Percentiles rank a stretch among this genome's conserved stretches.
Evolutionary conservation across 37 sponge, comb jelly and placozoan species (phyloP).

Genomic region (Hormiphora californensis): DNA sequence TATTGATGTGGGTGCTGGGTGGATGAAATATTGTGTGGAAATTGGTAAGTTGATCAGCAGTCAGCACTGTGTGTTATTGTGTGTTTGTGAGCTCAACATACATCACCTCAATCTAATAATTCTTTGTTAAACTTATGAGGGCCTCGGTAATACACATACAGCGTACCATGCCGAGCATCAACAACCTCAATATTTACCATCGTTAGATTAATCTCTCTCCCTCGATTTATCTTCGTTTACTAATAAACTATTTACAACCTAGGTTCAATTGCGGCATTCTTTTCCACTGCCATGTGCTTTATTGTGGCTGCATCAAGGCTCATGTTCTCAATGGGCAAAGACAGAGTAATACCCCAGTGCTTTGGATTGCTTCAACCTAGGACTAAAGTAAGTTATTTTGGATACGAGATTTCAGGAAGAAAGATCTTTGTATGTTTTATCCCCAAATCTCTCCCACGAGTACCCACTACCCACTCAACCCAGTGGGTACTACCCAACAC

Average conservation of each 20-base stretch:
- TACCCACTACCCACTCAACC: not conserved
- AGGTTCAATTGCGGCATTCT: constrained; percentile 1
- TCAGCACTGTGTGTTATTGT: no score
- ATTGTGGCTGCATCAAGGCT: not conserved
- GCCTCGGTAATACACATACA: not conserved
- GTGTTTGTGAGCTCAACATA: no score
- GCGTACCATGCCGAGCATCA: not conserved
- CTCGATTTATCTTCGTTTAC: no score
- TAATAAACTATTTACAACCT: not conserved
- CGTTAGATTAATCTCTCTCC: not conserved
- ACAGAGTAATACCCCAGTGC: not conserved
- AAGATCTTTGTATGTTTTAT: no score
- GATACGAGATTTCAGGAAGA: not conserved
- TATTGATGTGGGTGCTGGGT: not conserved
- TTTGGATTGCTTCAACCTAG: not conserved
- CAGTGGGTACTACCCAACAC: not conserved
- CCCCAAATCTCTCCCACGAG: not conserved
- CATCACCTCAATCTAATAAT: no score
- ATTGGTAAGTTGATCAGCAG: not conserved
- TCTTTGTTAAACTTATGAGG: no score
- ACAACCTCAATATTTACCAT: not conserved
- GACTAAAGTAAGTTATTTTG: not conserved
- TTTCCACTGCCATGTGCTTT: not conserved
- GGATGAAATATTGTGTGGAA: not conserved
- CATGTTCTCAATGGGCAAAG: not conserved